Percentiles rank a stretch among this genome's conserved stretches.
phyloP scores from a whole-genome alignment of 2,888 invertebrate genomes.

The Lasioglossum villosulum region DNA sequence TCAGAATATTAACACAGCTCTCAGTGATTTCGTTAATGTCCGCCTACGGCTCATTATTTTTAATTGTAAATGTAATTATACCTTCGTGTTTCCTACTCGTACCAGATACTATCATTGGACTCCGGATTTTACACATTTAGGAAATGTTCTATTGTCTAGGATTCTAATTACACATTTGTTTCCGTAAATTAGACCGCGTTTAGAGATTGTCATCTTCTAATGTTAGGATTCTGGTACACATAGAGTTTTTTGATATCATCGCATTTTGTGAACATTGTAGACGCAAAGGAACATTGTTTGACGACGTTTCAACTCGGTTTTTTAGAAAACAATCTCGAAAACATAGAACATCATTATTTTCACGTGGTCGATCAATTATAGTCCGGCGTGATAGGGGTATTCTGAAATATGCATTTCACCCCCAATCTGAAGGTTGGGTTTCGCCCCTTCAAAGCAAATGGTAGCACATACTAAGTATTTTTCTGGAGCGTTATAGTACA shows the following conservation, averaged over 20 bases:
- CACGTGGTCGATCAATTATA: too few species aligned
- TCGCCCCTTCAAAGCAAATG: background rate
- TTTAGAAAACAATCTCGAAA: too few species aligned
- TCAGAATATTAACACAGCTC: background rate
- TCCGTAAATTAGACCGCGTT: background rate
- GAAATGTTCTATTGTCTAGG: background rate
- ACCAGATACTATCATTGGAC: background rate
- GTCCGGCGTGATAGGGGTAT: constrained; percentile 15
- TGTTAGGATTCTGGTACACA: background rate
- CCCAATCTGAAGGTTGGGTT: background rate
- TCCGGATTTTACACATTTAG: constrained; percentile 1
- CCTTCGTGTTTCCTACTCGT: background rate
- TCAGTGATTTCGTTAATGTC: background rate
- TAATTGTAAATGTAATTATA: background rate
- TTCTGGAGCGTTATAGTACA: background rate
- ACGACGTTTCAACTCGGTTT: background rate
- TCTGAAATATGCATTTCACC: background rate
- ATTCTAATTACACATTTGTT: background rate
- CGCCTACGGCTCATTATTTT: background rate
- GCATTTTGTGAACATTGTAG: background rate
- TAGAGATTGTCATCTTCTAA: background rate
- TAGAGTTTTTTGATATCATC: background rate
- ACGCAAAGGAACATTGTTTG: background rate
- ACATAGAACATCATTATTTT: too few species aligned
- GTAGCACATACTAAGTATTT: background rate